Percentiles rank a stretch among this genome's conserved stretches.
These are phyloP conservation scores for Eidolon helvum DNA, from an alignment of 2,113 vertebrate genomes.

Conservation along the genomic window DNA sequence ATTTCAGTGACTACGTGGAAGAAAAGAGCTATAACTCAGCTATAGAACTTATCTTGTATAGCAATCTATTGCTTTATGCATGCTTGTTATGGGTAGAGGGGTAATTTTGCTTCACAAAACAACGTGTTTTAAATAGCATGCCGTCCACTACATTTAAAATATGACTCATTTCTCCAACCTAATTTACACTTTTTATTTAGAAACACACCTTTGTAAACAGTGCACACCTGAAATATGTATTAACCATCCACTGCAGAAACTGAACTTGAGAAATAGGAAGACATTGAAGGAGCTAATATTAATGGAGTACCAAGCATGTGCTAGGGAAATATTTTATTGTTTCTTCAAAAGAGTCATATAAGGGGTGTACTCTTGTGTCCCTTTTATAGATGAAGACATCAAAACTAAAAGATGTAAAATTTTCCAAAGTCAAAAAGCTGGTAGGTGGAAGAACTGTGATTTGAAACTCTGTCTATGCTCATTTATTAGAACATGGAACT, in stretches of 20 bases:
- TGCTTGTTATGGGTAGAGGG: not conserved
- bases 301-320: not conserved
- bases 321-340: not conserved
- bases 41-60: not conserved
- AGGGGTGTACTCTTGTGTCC: not conserved
- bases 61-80: not conserved
- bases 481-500: not conserved
- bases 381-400: not conserved
- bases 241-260: not conserved
- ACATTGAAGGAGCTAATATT: not conserved
- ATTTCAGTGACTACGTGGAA: not conserved
- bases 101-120: not conserved
- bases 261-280: not conserved
- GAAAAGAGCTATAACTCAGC: not conserved
- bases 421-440: not conserved
- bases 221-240: not conserved
- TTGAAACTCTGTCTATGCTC: not conserved
- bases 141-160: not conserved
- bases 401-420: not conserved
- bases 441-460: not conserved
- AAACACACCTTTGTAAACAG: not conserved
- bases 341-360: not conserved
- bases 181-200: constrained; percentile 63
- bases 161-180: constrained; percentile 34
- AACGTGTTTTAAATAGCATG: not conserved